phyloP scores from a whole-genome alignment of 1,140 invertebrate genomes.

The Notospermus geniculatus region DNA sequence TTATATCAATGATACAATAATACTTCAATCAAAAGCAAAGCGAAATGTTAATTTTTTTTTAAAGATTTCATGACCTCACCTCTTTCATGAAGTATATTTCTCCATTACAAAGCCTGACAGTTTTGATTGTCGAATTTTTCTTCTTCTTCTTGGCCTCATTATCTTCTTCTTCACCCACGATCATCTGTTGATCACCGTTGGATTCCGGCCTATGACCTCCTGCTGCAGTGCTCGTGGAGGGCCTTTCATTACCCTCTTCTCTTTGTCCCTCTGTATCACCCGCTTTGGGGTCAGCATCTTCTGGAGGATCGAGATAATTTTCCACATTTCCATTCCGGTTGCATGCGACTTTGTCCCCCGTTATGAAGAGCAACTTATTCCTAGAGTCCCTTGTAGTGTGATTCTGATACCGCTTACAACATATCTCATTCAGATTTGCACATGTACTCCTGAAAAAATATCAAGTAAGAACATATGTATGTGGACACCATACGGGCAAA shows the following conservation, averaged over 20 bases:
- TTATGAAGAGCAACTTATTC: constrained; percentile 28
- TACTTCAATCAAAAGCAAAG: too few relatives aligned
- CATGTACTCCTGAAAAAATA: constrained; percentile 35
- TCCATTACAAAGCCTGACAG: constrained; percentile 43
- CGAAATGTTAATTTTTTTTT: background rate
- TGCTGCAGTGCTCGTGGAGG: background rate
- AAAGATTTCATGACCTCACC: constrained; percentile 25
- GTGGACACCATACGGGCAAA: too few relatives aligned
- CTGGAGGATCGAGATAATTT: too few relatives aligned
- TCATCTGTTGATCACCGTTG: background rate
- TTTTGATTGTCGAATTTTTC: constrained; percentile 13
- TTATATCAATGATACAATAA: too few relatives aligned
- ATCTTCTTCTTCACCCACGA: constrained; percentile 5
- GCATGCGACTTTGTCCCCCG: constrained; percentile 45
- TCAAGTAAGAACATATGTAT: too few relatives aligned
- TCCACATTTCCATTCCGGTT: constrained; percentile 37
- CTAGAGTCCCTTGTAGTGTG: constrained; percentile 27
- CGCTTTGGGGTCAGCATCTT: background rate
- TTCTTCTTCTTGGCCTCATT: constrained; percentile 4
- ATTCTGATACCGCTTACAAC: constrained; percentile 38
- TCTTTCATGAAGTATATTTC: constrained; percentile 48
- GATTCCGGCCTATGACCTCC: background rate
- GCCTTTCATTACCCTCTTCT: constrained; percentile 1
- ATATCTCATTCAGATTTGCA: constrained; percentile 44
- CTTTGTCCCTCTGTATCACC: background rate